Base-by-base conservation (phyloP, 2,888 invertebrate genomes). In the Lasius platythorax region DNA sequence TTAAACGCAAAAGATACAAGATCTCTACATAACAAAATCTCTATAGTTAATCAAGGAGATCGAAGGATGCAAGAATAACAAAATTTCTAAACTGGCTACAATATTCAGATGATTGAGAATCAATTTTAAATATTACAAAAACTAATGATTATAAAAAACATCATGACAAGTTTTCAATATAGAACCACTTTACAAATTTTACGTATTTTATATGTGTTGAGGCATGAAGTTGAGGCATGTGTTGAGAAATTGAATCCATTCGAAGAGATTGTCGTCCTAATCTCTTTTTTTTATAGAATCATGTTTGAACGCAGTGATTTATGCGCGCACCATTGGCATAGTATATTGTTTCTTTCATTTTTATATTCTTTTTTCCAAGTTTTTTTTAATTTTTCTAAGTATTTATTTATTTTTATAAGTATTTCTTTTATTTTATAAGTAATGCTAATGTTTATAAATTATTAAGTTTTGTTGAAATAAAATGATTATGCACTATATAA, bases 11-110 rank as follows among this genome's bases (percentile, higher is more conserved):
- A n/a, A 15, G n/a, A 6, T 37, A 23, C 18, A 12, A 15, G 11
- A 53, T n/a, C 18, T n/a, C n/a, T 53, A 53, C 5, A 11, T n/a
- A 63, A 46, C 12, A 30, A n/a, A 64, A 50, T 37, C 9, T 66
- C 12, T 50, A 33, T 15, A 23, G 64, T 18, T 18, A 8, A n/a
- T 53, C n/a, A 50, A 50, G 46, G 15, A 46, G 18, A 50, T 18
- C 46, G 4, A 50, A 30, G 30, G 4, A 28, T 30, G 61, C 30
- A 33, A 15, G 15, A 33, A 30, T 30, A 30, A 63, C 33, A 15
- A 30, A 30, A 75, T 75, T 75, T 75, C 28, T 33, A 50, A 50
- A 63, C 12, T 30, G n/a, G 23, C 23, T 46, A 46, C 15, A 5
- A 28, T 37, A 15, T 11, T 18, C 15, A 3, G 23, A 37, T 50